A percentile compares a stretch with the other conserved stretches of the same genome.
phyloP scores from a whole-genome alignment of 2,797 vertebrate genomes.

The Leptatherina wallacei region DNA sequence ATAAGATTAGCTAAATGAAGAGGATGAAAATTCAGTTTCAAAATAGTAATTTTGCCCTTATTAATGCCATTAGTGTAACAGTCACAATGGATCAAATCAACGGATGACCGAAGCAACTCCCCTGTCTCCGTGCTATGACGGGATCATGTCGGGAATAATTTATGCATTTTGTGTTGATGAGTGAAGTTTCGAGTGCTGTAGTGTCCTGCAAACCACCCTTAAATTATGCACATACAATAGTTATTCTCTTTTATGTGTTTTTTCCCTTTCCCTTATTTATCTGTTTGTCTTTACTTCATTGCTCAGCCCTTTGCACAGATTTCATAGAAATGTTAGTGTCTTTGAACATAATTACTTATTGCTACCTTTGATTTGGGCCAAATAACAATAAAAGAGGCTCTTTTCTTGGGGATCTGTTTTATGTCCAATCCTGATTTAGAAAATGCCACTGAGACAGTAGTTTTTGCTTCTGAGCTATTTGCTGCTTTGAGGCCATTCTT shows the following conservation, averaged over 20 bases:
- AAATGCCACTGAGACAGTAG: slow-evolving; percentile 55
- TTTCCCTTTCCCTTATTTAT: slow-evolving; percentile 1
- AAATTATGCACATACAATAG: slow-evolving; percentile 49
- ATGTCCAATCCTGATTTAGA: slow-evolving; percentile 70
- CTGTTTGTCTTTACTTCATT: neutral
- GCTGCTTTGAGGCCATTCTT: slow-evolving; percentile 53
- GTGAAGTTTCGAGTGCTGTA: slow-evolving; percentile 75
- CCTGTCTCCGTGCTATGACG: slow-evolving; percentile 80
- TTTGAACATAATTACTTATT: slow-evolving; percentile 18
- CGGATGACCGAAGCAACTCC: slow-evolving; percentile 82
- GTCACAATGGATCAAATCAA: slow-evolving; percentile 87
- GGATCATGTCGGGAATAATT: slow-evolving; percentile 83
- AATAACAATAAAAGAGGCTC: slow-evolving; percentile 53
- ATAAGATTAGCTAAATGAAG: slow-evolving; percentile 68
- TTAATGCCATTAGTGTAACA: slow-evolving; percentile 89
- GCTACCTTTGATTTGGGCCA: slow-evolving; percentile 25
- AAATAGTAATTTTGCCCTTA: slow-evolving; percentile 88
- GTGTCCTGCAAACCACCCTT: slow-evolving; percentile 54
- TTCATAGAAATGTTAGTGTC: neutral
- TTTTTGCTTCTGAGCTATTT: slow-evolving; percentile 57
- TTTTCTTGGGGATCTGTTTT: slow-evolving; percentile 42
- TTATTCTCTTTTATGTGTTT: slow-evolving; percentile 13
- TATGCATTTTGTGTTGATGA: slow-evolving; percentile 82
- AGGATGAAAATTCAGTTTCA: slow-evolving; percentile 79
- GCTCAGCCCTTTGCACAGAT: slow-evolving; percentile 3